phyloP scores from a whole-genome alignment of 2,888 invertebrate genomes.

The Tetheella fluctuosa region DNA sequence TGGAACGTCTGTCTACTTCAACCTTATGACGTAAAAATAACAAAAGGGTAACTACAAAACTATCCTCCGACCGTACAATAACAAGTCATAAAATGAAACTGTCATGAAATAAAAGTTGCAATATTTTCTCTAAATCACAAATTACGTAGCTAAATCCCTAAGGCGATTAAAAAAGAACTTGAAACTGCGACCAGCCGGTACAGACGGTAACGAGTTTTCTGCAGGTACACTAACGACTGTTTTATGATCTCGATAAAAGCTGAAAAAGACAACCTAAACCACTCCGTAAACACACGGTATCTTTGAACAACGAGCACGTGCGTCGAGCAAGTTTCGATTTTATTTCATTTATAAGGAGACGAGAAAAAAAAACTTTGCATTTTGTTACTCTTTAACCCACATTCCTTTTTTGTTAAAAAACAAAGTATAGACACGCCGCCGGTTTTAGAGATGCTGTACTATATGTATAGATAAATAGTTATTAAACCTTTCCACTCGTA shows the following conservation, averaged over 20 bases:
- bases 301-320: not conserved
- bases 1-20: too few relatives aligned
- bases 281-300: not conserved
- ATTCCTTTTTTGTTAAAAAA: too few relatives aligned
- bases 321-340: not conserved
- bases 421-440: too few relatives aligned
- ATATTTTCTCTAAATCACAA: not conserved
- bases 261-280: conserved; percentile 15
- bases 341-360: too few relatives aligned
- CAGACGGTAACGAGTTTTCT: conserved; percentile 19
- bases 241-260: conserved; percentile 20
- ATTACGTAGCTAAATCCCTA: not conserved
- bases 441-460: too few relatives aligned
- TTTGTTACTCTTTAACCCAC: too few relatives aligned
- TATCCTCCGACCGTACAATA: too few relatives aligned
- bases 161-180: conserved; percentile 8
- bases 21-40: too few relatives aligned
- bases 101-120: not conserved
- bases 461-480: too few relatives aligned
- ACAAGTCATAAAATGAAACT: not conserved
- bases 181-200: conserved; percentile 20
- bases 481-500: too few relatives aligned
- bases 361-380: too few relatives aligned
- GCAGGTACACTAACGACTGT: conserved; percentile 20
- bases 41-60: too few relatives aligned